Evolutionary conservation across 2,113 vertebrate species (phyloP), one percentile per base, ranked within the genome.

Genomic region (Clarias gariepinus): DNA sequence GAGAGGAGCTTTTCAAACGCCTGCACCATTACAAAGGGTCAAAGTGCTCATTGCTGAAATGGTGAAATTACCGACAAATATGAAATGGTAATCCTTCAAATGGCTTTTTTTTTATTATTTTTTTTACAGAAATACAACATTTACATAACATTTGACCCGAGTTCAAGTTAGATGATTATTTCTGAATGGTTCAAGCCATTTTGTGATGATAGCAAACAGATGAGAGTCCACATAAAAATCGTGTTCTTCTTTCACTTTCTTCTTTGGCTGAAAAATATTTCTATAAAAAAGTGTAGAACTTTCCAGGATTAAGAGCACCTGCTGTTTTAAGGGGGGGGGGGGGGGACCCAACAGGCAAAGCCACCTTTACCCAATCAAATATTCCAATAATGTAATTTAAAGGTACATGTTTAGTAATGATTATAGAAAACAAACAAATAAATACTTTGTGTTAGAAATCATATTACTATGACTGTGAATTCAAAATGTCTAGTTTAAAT

Each of bases 61-160:
- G 41, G 63, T 69, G n/a, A 85, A 86, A 79, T 73, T 80, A 73
- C 4, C 41, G 36, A 76, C 28, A 86, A 86, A 84, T 84, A 77
- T 76, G 10, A 63, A 76, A 78, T 21, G 33, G 12, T 68, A 66
- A 64, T 36, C 30, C 30, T 52, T 36, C 61, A 64, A 18, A 36
- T 7, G 73, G n/a, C 64, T 19, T 33, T 6, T 41, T 41, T 47
- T 7, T 47, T 41, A n/a, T n/a, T 47, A 0, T 47, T 47, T 6
- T 47, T 47, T 30, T 61, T 53, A 36, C n/a, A 28, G 33, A 74
- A 82, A 86, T 82, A 52, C 57, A 64, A 55, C 60, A 55, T 78
- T 66, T 83, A 83, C 30, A 41, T 30, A 82, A 63, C 47, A 84
- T 71, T 81, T 86, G 85, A 61, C 69, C 68, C 21, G 23, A 11